These are phyloP conservation scores for Anoplolepis gracilipes DNA, from an alignment of 1,140 invertebrate species.

Conservation along the genomic window DNA sequence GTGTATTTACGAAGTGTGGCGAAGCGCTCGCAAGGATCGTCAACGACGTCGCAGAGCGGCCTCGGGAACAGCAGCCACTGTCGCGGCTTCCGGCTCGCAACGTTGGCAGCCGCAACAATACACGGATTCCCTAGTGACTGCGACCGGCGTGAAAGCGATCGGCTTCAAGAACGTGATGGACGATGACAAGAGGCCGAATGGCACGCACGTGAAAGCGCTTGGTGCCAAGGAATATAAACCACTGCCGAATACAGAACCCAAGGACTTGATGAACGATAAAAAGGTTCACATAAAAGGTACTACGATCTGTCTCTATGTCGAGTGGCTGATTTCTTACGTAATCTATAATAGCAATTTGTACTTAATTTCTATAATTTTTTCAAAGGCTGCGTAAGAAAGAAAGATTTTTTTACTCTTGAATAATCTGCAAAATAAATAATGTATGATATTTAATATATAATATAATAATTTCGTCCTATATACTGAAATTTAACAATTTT, in stretches of 20 bases:
- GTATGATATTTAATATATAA: not conserved
- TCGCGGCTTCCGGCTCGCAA: constrained; percentile 76
- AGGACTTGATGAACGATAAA: constrained; percentile 81
- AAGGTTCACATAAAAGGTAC: constrained; percentile 82
- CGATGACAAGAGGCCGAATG: constrained; percentile 83
- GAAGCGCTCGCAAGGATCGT: constrained; percentile 86
- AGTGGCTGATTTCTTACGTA: not conserved
- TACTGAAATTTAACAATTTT: constrained; percentile 1
- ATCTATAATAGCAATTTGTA: not conserved
- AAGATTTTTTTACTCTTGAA: not conserved
- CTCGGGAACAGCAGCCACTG: constrained; percentile 70
- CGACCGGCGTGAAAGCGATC: constrained; percentile 77
- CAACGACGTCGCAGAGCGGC: constrained; percentile 84
- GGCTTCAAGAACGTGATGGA: constrained; percentile 80
- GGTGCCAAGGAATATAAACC: constrained; percentile 81
- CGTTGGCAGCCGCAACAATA: constrained; percentile 82
- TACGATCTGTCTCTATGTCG: not conserved
- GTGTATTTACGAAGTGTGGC: constrained; percentile 87
- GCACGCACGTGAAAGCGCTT: constrained; percentile 76
- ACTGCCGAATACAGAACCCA: constrained; percentile 77
- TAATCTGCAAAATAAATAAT: not conserved
- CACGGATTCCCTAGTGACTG: constrained; percentile 72
- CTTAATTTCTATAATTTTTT: not conserved
- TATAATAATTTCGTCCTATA: not conserved
- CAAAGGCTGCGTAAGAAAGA: not conserved